These are phyloP conservation scores for Eclectus roratus DNA, from an alignment of 2,113 vertebrate species.

Conservation along the genomic window DNA sequence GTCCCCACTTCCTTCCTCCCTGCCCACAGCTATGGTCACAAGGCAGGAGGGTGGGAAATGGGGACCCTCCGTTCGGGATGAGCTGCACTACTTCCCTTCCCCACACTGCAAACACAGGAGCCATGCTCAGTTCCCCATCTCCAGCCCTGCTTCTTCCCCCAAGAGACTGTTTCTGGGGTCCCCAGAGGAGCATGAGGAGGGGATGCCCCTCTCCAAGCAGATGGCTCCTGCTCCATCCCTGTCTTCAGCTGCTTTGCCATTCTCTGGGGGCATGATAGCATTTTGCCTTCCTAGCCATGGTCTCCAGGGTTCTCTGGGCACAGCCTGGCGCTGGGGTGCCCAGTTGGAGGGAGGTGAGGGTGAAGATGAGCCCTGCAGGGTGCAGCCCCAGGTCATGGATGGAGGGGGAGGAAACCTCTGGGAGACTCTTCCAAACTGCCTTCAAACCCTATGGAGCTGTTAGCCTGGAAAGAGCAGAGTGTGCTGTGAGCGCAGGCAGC, in stretches of 20 bases:
- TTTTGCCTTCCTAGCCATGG: neutral
- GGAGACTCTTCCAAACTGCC: neutral
- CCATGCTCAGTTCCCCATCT: neutral
- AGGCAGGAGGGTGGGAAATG: neutral
- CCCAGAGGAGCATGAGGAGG: neutral
- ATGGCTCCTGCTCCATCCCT: neutral
- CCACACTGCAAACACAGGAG: neutral
- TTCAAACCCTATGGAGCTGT: neutral
- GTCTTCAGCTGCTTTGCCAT: neutral
- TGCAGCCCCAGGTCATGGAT: neutral
- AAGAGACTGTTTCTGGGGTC: neutral
- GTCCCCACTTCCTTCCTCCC: neutral
- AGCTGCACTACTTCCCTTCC: neutral
- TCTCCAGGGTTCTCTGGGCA: neutral
- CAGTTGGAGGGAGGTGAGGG: neutral
- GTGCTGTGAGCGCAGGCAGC: neutral
- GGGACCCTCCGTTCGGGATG: rapidly evolving
- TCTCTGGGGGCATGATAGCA: neutral
- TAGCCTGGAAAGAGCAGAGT: neutral
- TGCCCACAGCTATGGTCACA: neutral
- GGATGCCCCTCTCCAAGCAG: neutral
- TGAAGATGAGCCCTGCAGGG: neutral
- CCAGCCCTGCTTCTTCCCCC: rapidly evolving
- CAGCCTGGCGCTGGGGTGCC: rapidly evolving
- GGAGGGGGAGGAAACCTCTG: neutral